Evolutionary conservation across 2,797 vertebrate species (phyloP).

Genomic region (Paratrypauchen microcephalus): DNA sequence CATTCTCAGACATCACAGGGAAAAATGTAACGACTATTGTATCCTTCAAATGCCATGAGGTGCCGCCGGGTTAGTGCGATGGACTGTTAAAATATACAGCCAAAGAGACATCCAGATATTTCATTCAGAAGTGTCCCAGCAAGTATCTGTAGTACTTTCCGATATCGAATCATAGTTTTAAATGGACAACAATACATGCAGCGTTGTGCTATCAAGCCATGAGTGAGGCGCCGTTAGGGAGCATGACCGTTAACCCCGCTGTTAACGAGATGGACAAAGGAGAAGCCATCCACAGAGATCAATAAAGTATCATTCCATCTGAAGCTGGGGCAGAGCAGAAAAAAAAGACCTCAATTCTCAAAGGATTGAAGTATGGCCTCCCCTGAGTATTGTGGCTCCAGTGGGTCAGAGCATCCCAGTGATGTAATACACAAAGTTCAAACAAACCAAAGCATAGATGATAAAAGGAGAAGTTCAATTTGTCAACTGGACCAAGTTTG

Average conservation of each 20-base stretch:
- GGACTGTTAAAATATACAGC: conserved; percentile 24
- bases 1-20: conserved; percentile 38
- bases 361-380: conserved; percentile 28
- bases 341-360: conserved; percentile 46
- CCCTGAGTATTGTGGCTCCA: conserved; percentile 2
- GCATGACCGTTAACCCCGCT: conserved; percentile 51
- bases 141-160: conserved; percentile 24
- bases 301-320: conserved; percentile 48
- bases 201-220: conserved; percentile 19
- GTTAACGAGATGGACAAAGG: conserved; percentile 36
- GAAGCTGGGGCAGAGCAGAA: conserved; percentile 34
- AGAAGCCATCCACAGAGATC: conserved; percentile 48
- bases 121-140: conserved; percentile 11
- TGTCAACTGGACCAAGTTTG: too few species aligned
- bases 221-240: conserved; percentile 19
- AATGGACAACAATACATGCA: conserved; percentile 39
- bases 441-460: conserved; percentile 1
- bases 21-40: conserved; percentile 37
- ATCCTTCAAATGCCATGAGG: conserved; percentile 53
- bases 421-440: neutral
- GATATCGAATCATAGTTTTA: conserved; percentile 1
- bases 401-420: conserved; percentile 7
- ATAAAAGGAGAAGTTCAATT: too few species aligned
- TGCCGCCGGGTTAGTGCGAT: conserved; percentile 53
- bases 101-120: conserved; percentile 22